phyloP scores from a whole-genome alignment of 2,797 vertebrate genomes.

The Acrocephalus scirpaceus region DNA sequence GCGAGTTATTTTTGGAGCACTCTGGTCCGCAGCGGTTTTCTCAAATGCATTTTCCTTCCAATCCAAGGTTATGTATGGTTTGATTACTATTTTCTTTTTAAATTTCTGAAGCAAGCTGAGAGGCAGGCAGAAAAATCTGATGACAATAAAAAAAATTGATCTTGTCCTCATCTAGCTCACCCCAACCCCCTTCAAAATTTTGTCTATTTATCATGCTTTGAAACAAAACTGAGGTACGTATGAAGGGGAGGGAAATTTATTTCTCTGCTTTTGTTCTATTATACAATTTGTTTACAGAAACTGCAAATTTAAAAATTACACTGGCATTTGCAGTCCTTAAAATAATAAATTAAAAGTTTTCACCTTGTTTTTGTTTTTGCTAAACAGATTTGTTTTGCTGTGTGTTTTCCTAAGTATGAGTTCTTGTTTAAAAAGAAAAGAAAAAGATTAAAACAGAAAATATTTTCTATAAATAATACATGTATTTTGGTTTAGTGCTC shows the following conservation, averaged over 20 bases:
- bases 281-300: constrained; percentile 89
- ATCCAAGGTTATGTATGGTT: constrained; percentile 73
- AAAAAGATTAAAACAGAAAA: constrained; percentile 95
- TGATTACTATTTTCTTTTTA: constrained; percentile 71
- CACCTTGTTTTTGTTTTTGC: constrained; percentile 81
- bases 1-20: constrained; percentile 73
- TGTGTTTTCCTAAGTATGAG: constrained; percentile 79
- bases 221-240: constrained; percentile 78
- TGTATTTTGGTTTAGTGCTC: constrained; percentile 89
- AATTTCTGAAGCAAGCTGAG: constrained; percentile 78
- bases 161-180: constrained; percentile 71
- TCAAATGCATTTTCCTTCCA: constrained; percentile 64
- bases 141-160: constrained; percentile 34
- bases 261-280: constrained; percentile 85
- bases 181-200: constrained; percentile 67
- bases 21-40: constrained; percentile 71
- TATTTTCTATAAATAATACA: constrained; percentile 99
- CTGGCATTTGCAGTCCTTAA: constrained; percentile 95
- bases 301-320: constrained; percentile 98
- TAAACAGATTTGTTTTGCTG: constrained; percentile 74
- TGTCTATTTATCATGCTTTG: constrained; percentile 71
- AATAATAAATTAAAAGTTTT: constrained; percentile 99
- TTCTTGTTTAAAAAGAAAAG: constrained; percentile 91
- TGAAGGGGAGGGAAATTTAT: constrained; percentile 90
- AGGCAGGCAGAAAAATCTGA: constrained; percentile 79